Conservation (phyloP, 2,113 vertebrate genomes). For the Hydropotes inermis region DNA sequence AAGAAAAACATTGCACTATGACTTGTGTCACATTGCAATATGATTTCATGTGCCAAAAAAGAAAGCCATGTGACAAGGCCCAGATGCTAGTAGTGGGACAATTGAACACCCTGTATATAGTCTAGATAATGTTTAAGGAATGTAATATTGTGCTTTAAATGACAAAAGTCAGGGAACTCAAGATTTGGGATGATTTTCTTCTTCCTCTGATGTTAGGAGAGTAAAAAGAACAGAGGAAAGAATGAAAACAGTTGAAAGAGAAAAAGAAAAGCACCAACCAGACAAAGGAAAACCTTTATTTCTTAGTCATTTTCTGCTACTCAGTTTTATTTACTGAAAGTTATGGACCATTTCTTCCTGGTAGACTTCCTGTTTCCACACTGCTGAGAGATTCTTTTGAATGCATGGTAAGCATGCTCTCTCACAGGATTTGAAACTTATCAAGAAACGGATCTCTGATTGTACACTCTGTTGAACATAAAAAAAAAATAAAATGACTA, state of each 20-base stretch:
- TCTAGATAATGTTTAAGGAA: background rate
- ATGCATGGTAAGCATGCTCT: background rate
- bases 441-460: background rate
- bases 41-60: constrained; percentile 28
- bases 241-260: background rate
- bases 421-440: background rate
- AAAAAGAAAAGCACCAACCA: background rate
- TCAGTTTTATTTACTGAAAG: background rate
- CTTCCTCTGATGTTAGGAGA: background rate
- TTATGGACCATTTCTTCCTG: background rate
- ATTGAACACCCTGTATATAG: background rate
- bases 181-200: background rate
- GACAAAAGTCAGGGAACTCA: background rate
- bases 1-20: background rate
- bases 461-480: background rate
- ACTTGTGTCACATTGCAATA: constrained; percentile 53
- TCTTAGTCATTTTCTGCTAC: constrained; percentile 9
- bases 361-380: background rate
- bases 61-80: constrained; percentile 71
- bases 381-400: background rate
- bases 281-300: background rate
- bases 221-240: background rate
- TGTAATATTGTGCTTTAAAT: background rate
- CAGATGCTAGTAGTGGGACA: constrained; percentile 69
- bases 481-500: background rate